These are phyloP conservation scores for Andrena camellia DNA, from an alignment of 2,888 invertebrate genomes.

Conservation along the genomic window DNA sequence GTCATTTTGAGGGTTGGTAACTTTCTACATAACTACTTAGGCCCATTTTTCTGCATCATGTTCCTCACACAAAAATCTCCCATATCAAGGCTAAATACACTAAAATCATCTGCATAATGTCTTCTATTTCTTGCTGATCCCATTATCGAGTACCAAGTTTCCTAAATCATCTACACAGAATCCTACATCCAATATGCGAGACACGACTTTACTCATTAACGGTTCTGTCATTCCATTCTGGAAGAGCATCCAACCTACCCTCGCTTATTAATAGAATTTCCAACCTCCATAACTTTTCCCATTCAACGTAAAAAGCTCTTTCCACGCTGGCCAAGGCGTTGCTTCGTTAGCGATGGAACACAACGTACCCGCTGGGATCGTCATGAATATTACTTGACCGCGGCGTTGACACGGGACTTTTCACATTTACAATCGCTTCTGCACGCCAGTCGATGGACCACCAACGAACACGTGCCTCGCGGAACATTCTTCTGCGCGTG, in stretches of 20 bases:
- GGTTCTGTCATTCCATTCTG: slow-evolving; percentile 1
- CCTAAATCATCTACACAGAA: no score
- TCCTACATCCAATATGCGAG: background rate
- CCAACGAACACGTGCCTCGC: slow-evolving; percentile 8
- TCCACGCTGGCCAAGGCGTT: background rate
- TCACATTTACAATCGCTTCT: slow-evolving; percentile 21
- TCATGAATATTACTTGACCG: slow-evolving; percentile 9
- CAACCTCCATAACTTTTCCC: background rate
- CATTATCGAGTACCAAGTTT: no score
- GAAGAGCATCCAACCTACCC: background rate
- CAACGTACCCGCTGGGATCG: background rate
- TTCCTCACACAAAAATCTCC: no score
- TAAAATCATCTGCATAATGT: no score
- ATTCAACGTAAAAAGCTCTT: background rate
- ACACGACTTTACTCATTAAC: background rate
- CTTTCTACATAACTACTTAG: no score
- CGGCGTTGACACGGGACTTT: slow-evolving; percentile 28
- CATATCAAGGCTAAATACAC: no score
- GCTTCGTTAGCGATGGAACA: slow-evolving; percentile 6
- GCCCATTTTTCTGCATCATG: no score
- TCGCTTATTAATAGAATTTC: background rate
- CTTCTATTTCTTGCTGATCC: no score
- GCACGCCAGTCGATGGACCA: slow-evolving; percentile 23
- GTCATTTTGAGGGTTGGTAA: no score
- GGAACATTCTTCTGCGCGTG: slow-evolving; percentile 22